A percentile compares a stretch with the other conserved stretches of the same genome.
These are phyloP conservation scores for Bufotes viridis DNA, from an alignment of 2,797 vertebrate genomes.

Conservation along the genomic window DNA sequence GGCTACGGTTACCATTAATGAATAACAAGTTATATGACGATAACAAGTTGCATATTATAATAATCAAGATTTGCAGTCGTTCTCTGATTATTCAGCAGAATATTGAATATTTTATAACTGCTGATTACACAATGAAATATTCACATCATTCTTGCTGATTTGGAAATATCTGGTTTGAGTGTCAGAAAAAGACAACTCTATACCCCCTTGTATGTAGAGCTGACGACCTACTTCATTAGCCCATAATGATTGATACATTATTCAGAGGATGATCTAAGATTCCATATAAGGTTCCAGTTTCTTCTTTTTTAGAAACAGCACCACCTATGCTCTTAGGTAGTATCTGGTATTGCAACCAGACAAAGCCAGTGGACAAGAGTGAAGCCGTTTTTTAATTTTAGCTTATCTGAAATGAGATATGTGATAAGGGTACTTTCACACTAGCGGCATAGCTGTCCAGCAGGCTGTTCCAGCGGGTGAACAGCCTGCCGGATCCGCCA, in stretches of 20 bases:
- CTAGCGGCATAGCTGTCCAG: no score
- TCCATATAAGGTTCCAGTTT: not conserved
- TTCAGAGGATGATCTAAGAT: no score
- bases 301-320: not conserved
- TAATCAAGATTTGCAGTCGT: not conserved
- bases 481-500: no score
- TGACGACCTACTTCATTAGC: not conserved
- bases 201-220: not conserved
- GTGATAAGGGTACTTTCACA: not conserved
- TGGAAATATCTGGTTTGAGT: not conserved
- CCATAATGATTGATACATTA: no score
- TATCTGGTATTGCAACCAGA: not conserved
- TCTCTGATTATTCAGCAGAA: not conserved
- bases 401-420: no score
- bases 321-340: not conserved
- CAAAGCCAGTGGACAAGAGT: not conserved
- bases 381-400: not conserved
- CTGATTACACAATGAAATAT: slow-evolving; percentile 1
- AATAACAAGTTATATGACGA: not conserved
- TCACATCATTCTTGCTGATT: not conserved
- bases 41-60: not conserved
- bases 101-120: not conserved
- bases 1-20: slow-evolving; percentile 1
- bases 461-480: no score
- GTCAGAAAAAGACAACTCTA: not conserved